Base-by-base conservation (phyloP, 2,888 invertebrate genomes). In the Pinctada fucata region DNA sequence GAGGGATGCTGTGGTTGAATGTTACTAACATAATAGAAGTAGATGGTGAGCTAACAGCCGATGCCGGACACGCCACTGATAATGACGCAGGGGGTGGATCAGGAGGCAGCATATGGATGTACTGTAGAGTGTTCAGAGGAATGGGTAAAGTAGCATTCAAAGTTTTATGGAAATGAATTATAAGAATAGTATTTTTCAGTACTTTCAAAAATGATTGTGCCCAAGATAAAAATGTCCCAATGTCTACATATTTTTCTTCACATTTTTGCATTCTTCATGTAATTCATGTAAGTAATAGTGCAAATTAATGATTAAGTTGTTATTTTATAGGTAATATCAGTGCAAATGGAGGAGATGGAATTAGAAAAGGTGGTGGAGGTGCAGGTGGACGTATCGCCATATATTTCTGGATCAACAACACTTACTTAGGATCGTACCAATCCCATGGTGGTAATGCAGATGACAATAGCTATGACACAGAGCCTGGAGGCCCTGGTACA, bases 401-500 rank as follows among this genome's bases (percentile, higher is more conserved):
- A 16, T 87, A 88, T 72, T 85, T 88, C 72, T 79, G 76, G 48
- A 76, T 82, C 8, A 89, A 89, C 76, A 79, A 85, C 16, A 88
- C 89, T 13, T 89, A 85, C 79, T 78, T 84, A n/a, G 89, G 89
- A 5, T 74, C 76, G 3, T 88, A 85, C 65, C 81, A 86, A 74
- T 78, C 83, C 16, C 85, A 89, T 72, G 89, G 89, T 65, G 89
- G 89, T 1, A 64, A 78, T 8, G 8, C 52, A 0, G 16, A 45
- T 31, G 68, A 80, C 1, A 74, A 80, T 2, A 50, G 65, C 0
- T 79, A 75, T 3, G 72, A 66, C 51, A 85, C 83, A 1, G 86
- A 88, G 50, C 85, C 88, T 3, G 89, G 89, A 10, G 89, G 89
- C 5, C 89, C 89, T 1, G 89, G 89, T 1, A 86, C 87, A 2